These are phyloP conservation scores for Conchocele bisecta DNA, from an alignment of 2,888 invertebrate genomes.

Conservation along the genomic window DNA sequence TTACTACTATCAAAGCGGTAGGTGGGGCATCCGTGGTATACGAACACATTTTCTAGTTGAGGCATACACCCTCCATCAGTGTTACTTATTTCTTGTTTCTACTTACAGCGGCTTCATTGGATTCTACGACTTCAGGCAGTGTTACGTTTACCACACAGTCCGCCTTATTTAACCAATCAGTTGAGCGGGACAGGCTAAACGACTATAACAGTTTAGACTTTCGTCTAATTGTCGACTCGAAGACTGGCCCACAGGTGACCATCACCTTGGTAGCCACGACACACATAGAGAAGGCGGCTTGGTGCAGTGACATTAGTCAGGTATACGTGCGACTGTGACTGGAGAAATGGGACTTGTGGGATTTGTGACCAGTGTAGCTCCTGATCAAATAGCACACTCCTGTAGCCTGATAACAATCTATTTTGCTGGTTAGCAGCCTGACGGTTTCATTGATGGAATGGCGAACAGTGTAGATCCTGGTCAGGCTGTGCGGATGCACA, in stretches of 20 bases:
- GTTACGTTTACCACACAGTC: slow-evolving; percentile 75
- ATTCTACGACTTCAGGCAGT: slow-evolving; percentile 77
- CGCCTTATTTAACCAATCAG: too few species aligned
- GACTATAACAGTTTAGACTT: slow-evolving; percentile 88
- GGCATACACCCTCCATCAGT: background rate
- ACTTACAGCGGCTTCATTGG: slow-evolving; percentile 79
- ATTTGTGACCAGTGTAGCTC: too few species aligned
- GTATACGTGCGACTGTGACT: slow-evolving; percentile 72
- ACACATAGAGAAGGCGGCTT: slow-evolving; percentile 94
- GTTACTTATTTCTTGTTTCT: slow-evolving; percentile 1
- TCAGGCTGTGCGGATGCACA: too few species aligned
- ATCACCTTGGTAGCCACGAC: slow-evolving; percentile 88
- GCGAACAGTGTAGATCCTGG: too few species aligned
- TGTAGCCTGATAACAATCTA: too few species aligned
- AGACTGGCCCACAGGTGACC: slow-evolving; percentile 87
- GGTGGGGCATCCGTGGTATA: too few species aligned
- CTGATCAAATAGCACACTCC: too few species aligned
- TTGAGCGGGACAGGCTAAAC: slow-evolving; percentile 65
- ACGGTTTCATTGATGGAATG: too few species aligned
- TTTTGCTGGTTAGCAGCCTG: too few species aligned
- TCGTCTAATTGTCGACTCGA: slow-evolving; percentile 88
- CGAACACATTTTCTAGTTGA: too few species aligned
- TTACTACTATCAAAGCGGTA: too few species aligned
- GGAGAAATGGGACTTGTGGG: background rate
- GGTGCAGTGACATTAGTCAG: slow-evolving; percentile 96